Percentiles rank a stretch among this genome's conserved stretches.
These are phyloP conservation scores for Petrocephalus sullivani DNA, from an alignment of 2,797 vertebrate genomes.

Conservation along the genomic window DNA sequence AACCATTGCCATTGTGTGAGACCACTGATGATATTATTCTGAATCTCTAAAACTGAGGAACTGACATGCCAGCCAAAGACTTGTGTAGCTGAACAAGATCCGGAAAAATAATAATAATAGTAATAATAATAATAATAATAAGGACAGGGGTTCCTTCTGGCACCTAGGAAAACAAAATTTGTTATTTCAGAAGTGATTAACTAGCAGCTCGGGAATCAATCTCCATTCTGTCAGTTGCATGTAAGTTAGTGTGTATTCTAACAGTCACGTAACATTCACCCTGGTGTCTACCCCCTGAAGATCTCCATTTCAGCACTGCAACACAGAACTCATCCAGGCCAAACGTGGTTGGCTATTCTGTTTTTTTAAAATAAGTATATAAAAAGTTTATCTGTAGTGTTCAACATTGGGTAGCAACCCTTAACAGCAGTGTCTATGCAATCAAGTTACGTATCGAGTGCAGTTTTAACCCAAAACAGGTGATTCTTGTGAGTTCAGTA, in stretches of 20 bases:
- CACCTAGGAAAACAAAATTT: constrained; percentile 26
- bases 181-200: constrained; percentile 18
- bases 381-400: constrained; percentile 26
- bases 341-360: not conserved
- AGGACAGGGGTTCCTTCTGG: constrained; percentile 14
- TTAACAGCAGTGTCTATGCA: not conserved
- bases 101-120: constrained; percentile 28
- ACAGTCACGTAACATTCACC: constrained; percentile 23
- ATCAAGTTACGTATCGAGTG: constrained; percentile 2
- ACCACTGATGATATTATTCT: constrained; percentile 30
- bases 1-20: constrained; percentile 41
- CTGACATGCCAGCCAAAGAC: not conserved
- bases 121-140: not conserved
- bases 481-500: not conserved
- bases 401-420: not conserved
- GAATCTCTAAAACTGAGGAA: constrained; percentile 17
- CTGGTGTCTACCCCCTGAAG: not conserved
- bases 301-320: not conserved
- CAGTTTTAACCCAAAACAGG: not conserved
- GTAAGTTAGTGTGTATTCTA: constrained; percentile 36
- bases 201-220: constrained; percentile 30
- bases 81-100: constrained; percentile 37
- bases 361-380: constrained; percentile 9
- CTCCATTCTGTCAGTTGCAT: constrained; percentile 39
- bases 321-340: constrained; percentile 1